Evolutionary conservation across 2,113 vertebrate species (phyloP).

Genomic region (Craseonycteris thonglongyai): DNA sequence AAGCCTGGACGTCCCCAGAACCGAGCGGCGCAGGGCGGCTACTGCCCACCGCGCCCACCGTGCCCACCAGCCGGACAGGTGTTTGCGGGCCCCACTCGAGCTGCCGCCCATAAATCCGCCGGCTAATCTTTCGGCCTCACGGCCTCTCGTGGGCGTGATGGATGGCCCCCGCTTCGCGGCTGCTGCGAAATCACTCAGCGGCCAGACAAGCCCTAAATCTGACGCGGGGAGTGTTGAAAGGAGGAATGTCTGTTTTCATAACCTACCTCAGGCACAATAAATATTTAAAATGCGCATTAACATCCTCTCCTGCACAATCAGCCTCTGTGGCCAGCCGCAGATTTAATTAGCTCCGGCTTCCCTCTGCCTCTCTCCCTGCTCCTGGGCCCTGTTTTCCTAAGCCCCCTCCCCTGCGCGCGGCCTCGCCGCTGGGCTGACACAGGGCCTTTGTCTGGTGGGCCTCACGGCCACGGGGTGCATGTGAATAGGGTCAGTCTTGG

Average conservation of each 20-base stretch:
- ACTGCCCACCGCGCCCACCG: too few species aligned
- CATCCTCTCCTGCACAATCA: conserved; percentile 83
- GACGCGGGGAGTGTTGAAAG: conserved; percentile 97
- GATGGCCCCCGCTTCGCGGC: conserved; percentile 86
- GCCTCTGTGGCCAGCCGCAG: conserved; percentile 81
- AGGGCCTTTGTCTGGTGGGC: conserved; percentile 58
- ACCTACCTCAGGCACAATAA: conserved; percentile 95
- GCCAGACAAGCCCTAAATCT: conserved; percentile 94
- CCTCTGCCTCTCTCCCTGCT: conserved; percentile 70
- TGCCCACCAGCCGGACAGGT: conserved; percentile 80
- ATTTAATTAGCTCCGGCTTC: conserved; percentile 85
- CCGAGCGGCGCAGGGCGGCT: too few species aligned
- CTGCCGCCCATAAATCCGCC: conserved; percentile 85
- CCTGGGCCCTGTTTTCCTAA: conserved; percentile 81
- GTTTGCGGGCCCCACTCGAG: conserved; percentile 68
- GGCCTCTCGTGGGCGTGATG: conserved; percentile 79
- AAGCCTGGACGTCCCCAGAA: background rate
- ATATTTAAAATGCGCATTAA: conserved; percentile 87
- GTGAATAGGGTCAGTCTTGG: background rate
- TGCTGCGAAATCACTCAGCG: conserved; percentile 91
- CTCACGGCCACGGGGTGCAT: conserved; percentile 26
- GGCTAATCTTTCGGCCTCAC: conserved; percentile 75
- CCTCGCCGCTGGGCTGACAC: conserved; percentile 15
- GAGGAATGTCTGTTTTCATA: conserved; percentile 98
- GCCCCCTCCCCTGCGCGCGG: conserved; percentile 80